phyloP scores from a whole-genome alignment of 2,888 invertebrate species.

The Oscheius sp. region DNA sequence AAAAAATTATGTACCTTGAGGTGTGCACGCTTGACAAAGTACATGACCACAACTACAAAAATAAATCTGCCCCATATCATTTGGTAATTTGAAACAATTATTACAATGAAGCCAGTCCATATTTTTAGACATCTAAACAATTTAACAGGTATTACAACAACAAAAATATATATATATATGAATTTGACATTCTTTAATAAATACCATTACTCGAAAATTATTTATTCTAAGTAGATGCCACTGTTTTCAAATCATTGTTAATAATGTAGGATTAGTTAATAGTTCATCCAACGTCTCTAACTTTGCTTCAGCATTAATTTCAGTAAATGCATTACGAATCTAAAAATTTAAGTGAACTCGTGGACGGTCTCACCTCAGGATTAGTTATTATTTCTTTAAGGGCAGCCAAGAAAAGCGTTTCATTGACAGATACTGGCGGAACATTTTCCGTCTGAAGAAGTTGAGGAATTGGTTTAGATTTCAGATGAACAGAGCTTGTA shows the following conservation, averaged over 20 bases:
- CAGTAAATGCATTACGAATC: not conserved
- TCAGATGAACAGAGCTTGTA: not conserved
- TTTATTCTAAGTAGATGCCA: not conserved
- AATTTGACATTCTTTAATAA: not conserved
- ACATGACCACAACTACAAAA: slow-evolving; percentile 21
- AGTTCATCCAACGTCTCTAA: not conserved
- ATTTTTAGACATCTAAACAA: not conserved
- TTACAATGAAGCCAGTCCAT: slow-evolving; percentile 24
- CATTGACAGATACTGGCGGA: too few relatives aligned
- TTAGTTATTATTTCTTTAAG: not conserved
- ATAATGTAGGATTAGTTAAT: not conserved
- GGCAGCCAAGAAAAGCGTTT: too few relatives aligned
- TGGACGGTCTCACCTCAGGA: not conserved
- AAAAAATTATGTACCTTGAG: not conserved
- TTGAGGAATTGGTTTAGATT: too few relatives aligned
- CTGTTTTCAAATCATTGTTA: not conserved
- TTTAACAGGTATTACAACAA: not conserved
- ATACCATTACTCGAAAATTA: not conserved
- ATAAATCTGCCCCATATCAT: not conserved
- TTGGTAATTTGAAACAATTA: not conserved
- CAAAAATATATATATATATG: not conserved
- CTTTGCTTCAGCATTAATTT: not conserved
- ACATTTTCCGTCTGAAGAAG: too few relatives aligned
- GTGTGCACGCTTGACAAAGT: slow-evolving; percentile 8
- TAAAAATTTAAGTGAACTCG: not conserved